These are phyloP conservation scores for Drosophila austrosaltans DNA, from an alignment of 2,888 invertebrate genomes.

Conservation along the genomic window DNA sequence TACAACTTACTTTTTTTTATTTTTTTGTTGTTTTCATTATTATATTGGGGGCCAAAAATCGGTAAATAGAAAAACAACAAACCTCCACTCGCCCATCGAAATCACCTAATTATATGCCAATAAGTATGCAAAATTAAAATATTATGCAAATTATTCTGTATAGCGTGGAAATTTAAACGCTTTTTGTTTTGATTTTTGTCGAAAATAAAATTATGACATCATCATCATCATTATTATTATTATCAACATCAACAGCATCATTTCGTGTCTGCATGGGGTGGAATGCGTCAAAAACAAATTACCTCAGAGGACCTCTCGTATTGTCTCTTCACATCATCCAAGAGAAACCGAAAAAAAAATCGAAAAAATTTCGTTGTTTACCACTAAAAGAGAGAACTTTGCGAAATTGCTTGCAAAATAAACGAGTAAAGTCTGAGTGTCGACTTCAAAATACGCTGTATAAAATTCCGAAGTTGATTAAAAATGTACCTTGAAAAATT, in stretches of 20 bases:
- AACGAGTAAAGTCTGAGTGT: background rate
- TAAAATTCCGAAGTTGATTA: background rate
- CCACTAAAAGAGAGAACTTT: constrained; percentile 30
- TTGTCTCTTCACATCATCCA: background rate
- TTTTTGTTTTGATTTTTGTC: constrained; percentile 66
- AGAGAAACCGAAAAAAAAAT: constrained; percentile 35
- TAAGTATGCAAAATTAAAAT: constrained; percentile 67
- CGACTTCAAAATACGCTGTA: background rate
- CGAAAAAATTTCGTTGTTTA: constrained; percentile 57
- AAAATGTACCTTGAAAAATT: too few species aligned
- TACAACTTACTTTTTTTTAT: background rate
- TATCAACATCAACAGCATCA: constrained; percentile 3
- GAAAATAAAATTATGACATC: constrained; percentile 64
- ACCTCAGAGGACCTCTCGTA: constrained; percentile 35
- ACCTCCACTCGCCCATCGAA: constrained; percentile 9
- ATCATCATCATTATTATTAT: constrained; percentile 50
- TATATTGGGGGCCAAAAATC: constrained; percentile 4
- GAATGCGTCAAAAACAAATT: constrained; percentile 69
- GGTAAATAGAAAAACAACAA: constrained; percentile 26
- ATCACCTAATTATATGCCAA: constrained; percentile 66
- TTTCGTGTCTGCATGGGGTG: constrained; percentile 17
- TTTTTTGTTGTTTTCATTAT: background rate
- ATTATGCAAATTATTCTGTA: constrained; percentile 65
- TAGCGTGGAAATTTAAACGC: constrained; percentile 50
- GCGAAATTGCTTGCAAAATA: constrained; percentile 45